Base-by-base conservation (phyloP, 2,797 vertebrate species). In the Bradypus variegatus region DNA sequence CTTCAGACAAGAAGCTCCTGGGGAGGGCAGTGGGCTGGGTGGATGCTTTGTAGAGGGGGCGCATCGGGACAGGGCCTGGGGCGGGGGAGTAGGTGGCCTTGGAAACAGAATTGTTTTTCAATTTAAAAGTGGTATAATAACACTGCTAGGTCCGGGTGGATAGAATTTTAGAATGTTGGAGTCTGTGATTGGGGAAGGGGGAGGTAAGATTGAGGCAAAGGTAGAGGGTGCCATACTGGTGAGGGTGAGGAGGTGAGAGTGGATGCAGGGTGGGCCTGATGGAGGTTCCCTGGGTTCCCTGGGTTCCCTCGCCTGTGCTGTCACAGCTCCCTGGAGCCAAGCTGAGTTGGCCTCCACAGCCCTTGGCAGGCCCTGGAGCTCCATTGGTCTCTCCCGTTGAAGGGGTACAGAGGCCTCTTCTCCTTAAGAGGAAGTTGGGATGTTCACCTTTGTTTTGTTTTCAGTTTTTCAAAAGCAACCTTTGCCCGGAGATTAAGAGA, bases 201-300 rank as follows among this genome's bases (percentile, higher is more conserved):
- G 48, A 89, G 50, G 31, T 29, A 16, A 64, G 31, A 27, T 62
- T 9, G 29, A 50, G 21, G 15, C 53, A 38, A 38, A 12, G 12
- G 1, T 23, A 2, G 0, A 23, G 15, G 29, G 41, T 29, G 19
- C 50, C 23, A 7, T 15, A 6, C 27, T 14, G 15, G 14, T 1
- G 25, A 53, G 16, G 33, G 23, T 33, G 3, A 1, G 27, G 16
- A 79, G 48, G 27, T 1, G 36, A 64, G 86, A 55, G 8, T 4
- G 6, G 67, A 36, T 2, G 15, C 48, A 25, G 69, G 11, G 69
- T 31, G 53, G 27, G 36, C 69, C 69, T 2, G 12, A 41, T 80
- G 50, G 31, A 38, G 53, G 10, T n/a, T n/a, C n/a, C n/a, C n/a
- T n/a, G n/a, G n/a, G n/a, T 41, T 48, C 11, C 4, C 31, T 50